Percentiles rank a stretch among this genome's conserved stretches.
These are phyloP conservation scores for Lumbricus terrestris DNA, from an alignment of 2,888 invertebrate species.

Conservation along the genomic window DNA sequence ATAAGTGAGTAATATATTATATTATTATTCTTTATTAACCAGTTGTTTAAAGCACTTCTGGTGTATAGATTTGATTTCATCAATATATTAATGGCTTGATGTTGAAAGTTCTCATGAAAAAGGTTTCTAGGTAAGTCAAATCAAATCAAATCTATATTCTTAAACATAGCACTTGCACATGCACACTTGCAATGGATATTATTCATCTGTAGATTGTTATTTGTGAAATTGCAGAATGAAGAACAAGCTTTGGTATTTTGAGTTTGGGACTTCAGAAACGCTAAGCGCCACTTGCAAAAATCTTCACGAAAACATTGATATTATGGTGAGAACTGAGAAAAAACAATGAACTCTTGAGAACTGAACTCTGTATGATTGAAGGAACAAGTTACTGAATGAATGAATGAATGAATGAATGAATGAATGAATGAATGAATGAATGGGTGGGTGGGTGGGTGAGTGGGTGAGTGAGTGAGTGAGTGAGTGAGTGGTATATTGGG, in stretches of 20 bases:
- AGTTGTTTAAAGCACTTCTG: no score
- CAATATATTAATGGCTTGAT: no score
- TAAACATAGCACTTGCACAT: no score
- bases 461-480: background rate
- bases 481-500: background rate
- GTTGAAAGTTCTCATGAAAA: no score
- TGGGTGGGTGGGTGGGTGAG: background rate
- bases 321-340: conserved; percentile 69
- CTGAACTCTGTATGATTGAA: background rate
- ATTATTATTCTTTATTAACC: no score
- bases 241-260: conserved; percentile 97
- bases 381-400: background rate
- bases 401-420: background rate
- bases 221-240: conserved; percentile 69
- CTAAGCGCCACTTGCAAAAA: conserved; percentile 96
- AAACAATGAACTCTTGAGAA: background rate
- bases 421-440: background rate
- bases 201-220: background rate
- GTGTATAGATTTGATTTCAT: no score
- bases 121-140: no score
- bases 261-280: conserved; percentile 94
- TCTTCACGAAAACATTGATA: conserved; percentile 91
- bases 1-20: no score
- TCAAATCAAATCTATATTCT: no score
- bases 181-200: no score